Percentiles rank a stretch among this genome's conserved stretches.
phyloP scores from a whole-genome alignment of 1,140 invertebrate species.

The Solenopsis invicta region DNA sequence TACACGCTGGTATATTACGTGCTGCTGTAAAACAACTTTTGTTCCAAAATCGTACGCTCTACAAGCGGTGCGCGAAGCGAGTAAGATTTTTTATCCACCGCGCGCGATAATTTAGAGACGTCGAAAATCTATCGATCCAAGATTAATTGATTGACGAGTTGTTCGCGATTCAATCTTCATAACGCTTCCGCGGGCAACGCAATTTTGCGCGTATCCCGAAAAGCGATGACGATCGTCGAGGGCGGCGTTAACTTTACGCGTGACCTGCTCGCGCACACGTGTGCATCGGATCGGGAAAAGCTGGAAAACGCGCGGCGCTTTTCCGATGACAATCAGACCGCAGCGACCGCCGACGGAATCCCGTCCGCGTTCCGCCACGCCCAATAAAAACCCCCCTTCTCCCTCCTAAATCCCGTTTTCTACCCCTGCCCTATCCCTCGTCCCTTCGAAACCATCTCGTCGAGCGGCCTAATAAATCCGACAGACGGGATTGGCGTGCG shows the following conservation, averaged over 20 bases:
- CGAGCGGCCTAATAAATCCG: constrained; percentile 82
- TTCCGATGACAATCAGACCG: constrained; percentile 72
- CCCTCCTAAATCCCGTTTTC: constrained; percentile 43
- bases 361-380: constrained; percentile 67
- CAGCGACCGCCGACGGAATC: constrained; percentile 68
- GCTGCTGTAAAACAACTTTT: constrained; percentile 3
- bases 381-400: constrained; percentile 73
- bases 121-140: background rate
- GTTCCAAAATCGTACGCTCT: background rate
- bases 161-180: background rate
- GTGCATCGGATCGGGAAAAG: constrained; percentile 65
- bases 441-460: constrained; percentile 77
- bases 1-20: constrained; percentile 1
- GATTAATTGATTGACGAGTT: background rate
- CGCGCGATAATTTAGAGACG: too few species aligned
- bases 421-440: constrained; percentile 51
- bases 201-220: constrained; percentile 49
- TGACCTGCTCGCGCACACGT: background rate
- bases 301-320: constrained; percentile 70
- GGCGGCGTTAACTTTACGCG: constrained; percentile 64
- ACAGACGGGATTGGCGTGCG: constrained; percentile 81
- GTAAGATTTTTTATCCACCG: background rate
- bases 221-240: constrained; percentile 67
- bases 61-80: background rate
- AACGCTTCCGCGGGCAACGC: background rate